Percentiles rank a stretch among this genome's conserved stretches.
phyloP scores from a whole-genome alignment of 2,888 invertebrate genomes.

The Catocala nupta region DNA sequence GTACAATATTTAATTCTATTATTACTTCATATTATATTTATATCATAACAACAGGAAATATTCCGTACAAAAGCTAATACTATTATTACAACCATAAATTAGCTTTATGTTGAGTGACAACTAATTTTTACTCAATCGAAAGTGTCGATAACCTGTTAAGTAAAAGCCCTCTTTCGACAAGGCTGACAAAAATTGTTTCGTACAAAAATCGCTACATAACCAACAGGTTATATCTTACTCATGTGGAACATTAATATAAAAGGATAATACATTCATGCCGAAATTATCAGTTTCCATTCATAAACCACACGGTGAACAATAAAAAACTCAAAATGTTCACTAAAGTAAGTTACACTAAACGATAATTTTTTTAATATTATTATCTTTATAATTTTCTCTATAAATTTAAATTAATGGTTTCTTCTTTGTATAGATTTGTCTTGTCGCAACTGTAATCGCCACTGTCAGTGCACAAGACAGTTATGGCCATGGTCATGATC shows the following conservation, averaged over 20 bases:
- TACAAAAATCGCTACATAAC: neutral
- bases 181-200: neutral
- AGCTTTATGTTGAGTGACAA: too few relatives aligned
- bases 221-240: neutral
- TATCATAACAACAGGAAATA: too few relatives aligned
- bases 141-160: too few relatives aligned
- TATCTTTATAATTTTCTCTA: too few relatives aligned
- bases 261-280: slow-evolving; percentile 29
- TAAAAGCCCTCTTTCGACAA: too few relatives aligned
- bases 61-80: too few relatives aligned
- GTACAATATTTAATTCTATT: too few relatives aligned
- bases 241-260: slow-evolving; percentile 11
- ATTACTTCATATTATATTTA: too few relatives aligned
- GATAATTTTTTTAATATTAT: too few relatives aligned
- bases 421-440: slow-evolving; percentile 44
- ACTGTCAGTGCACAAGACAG: slow-evolving; percentile 8
- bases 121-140: too few relatives aligned
- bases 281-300: slow-evolving; percentile 33
- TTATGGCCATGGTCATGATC: slow-evolving; percentile 26
- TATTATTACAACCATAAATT: too few relatives aligned
- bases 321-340: slow-evolving; percentile 24
- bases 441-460: slow-evolving; percentile 38
- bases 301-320: slow-evolving; percentile 7
- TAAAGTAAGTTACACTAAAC: slow-evolving; percentile 18
- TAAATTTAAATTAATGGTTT: too few relatives aligned